Conservation (phyloP, 2,113 vertebrate genomes). For the Lates calcarifer region DNA sequence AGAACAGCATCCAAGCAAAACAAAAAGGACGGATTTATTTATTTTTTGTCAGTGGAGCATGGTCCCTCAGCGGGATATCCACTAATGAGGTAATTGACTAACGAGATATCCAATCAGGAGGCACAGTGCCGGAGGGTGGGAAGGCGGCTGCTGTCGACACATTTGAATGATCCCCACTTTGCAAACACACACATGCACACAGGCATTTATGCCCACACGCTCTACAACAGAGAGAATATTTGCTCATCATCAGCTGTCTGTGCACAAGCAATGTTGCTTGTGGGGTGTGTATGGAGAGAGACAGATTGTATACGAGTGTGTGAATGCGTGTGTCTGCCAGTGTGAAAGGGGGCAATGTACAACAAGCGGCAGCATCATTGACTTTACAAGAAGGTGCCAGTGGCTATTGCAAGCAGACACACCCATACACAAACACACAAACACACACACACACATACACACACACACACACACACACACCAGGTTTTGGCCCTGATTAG, state of each 20-base stretch:
- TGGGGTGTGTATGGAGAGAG: conserved; percentile 57
- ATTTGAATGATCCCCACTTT: conserved; percentile 58
- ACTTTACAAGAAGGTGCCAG: conserved; percentile 68
- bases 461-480: conserved; percentile 5
- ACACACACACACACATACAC: background rate
- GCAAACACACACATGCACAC: conserved; percentile 25
- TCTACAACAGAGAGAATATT: conserved; percentile 66
- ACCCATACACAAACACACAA: conserved; percentile 7
- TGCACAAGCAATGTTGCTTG: conserved; percentile 54
- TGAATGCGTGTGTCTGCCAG: conserved; percentile 32
- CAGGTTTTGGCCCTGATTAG: conserved; percentile 54
- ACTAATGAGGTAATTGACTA: conserved; percentile 75
- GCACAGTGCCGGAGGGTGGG: conserved; percentile 58
- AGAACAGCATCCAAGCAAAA: conserved; percentile 28
- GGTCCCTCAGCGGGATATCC: conserved; percentile 48
- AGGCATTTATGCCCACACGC: conserved; percentile 46
- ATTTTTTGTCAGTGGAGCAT: conserved; percentile 33
- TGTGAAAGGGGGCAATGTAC: conserved; percentile 50
- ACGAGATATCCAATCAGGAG: conserved; percentile 76
- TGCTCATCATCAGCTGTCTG: conserved; percentile 75
- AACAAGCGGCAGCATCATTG: conserved; percentile 63
- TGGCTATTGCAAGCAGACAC: conserved; percentile 51
- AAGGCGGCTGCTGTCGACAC: conserved; percentile 65
- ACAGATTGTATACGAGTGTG: conserved; percentile 59
- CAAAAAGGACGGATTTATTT: conserved; percentile 48